phyloP scores from a whole-genome alignment of 2,113 vertebrate genomes.

The Verasper variegatus region DNA sequence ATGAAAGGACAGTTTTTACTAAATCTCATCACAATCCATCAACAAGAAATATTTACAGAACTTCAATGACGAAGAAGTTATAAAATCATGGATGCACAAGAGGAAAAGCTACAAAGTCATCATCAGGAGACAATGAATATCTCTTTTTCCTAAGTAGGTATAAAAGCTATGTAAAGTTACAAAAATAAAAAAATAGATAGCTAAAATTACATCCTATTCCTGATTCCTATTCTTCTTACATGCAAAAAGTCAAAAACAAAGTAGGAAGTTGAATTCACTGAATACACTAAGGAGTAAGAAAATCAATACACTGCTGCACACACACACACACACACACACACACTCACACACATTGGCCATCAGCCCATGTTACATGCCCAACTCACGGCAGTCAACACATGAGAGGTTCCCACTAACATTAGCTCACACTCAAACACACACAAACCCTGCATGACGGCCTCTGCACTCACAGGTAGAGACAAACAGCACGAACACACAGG shows the following conservation, averaged over 20 bases:
- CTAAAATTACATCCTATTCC: no score
- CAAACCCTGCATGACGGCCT: constrained; percentile 23
- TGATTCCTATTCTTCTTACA: neutral
- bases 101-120: no score
- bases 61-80: no score
- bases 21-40: no score
- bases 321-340: constrained; percentile 22
- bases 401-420: constrained; percentile 1
- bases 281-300: constrained; percentile 31
- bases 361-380: constrained; percentile 11
- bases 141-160: no score
- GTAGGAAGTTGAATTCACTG: constrained; percentile 34
- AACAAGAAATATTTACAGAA: no score
- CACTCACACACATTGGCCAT: neutral
- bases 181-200: no score
- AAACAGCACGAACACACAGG: constrained; percentile 26
- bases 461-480: constrained; percentile 7
- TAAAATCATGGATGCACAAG: no score
- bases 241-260: constrained; percentile 25
- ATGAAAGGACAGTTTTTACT: no score
- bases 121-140: no score
- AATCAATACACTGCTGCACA: constrained; percentile 22
- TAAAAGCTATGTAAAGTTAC: no score
- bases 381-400: constrained; percentile 16
- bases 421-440: constrained; percentile 7